Evolutionary conservation across 2,888 invertebrate genomes (phyloP), one percentile per base, ranked within the genome.

Genomic region (Drosophila buzzatii): DNA sequence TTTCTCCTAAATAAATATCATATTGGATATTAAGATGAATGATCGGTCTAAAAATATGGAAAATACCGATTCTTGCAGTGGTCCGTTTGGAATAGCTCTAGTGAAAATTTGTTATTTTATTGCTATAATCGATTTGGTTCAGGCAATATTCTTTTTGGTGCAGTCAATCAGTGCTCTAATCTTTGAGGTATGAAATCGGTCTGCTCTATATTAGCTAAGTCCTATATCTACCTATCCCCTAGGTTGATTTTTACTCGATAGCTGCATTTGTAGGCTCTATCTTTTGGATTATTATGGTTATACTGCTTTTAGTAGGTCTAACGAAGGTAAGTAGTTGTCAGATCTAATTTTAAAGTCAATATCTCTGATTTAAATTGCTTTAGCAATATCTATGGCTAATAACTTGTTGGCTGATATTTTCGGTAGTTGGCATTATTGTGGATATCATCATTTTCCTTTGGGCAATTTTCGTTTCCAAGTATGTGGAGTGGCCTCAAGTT

Each of bases 91-190:
- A 2, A 49, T 47, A 8, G 52, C 44, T 59, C 53, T 78, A 0
- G 27, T 72, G 4, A 41, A 47, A 23, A 7, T 64, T 3, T 77
- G 75, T 42, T 72, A 55, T 33, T 16, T 66, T 2, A 70, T 85
- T 39, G 76, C 74, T 4, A 10, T 35, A 1, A 60, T 63, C 8
- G 85, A 85, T 60, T 23, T 85, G 16, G 14, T 59, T 8, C 86
- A 83, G 31, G 60, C 85, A 0, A 5, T 83, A 0, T 81, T 55
- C 12, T 79, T 83, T 23, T 18, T 81, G 6, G 20, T 61, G 12
- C 47, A 66, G 3, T 66, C 79, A 0, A 49, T 55, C 2, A 14
- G 14, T 16, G 31, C 52, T 5, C 23, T 85, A 18, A 14, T n/a
- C 7, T 16, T 7, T 1, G 8, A 58, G 39, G 58, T 58, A 1